Evolutionary conservation across 2,888 invertebrate species (phyloP), one percentile per base, ranked within the genome.

Genomic region (Parnassius orleans): DNA sequence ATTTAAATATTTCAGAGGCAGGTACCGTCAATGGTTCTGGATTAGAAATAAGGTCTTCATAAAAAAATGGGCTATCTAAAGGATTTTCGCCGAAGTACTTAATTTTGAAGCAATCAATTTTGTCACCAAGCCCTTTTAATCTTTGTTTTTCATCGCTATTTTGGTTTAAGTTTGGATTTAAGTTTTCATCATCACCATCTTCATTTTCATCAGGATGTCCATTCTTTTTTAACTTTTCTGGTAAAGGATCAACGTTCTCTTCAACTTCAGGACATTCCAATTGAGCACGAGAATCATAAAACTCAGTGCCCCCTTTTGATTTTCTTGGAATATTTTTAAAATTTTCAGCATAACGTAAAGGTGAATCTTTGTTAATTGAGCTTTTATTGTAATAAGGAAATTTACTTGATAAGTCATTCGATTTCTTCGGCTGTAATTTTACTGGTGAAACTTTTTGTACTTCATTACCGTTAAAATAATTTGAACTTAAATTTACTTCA

Each of bases 51-150:
- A 83, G 73, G 51, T 93, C 90, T 85, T 94, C 94, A 63, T 86
- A 83, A 71, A 96, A 96, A 69, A 96, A 90, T 0, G 95, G 96
- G 84, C 94, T 96, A 69, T 95, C 95, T 60, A 96, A 81, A 1
- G 96, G 96, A 79, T 96, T 93, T 65, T 93, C 89, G 1, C 95
- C 96, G 77, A 96, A 96, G 78, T 94, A 95, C 84, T 95, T 95
- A 0, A 90, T 87, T 80, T 95, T 95, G 42, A 95, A 93, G 73
- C 96, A 96, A 68, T 95, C 94, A 19, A 96, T 94, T 86, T 95
- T 95, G 68, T 95, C 94, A 0, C 95, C 96, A 24, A 96, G 82
- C 2, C 94, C 93, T 65, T 84, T 83, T 0, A 96, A 81, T 61
- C 95, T 90, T 0, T 92, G 93, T 60, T 81, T 79, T 68, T 90